Conservation (phyloP, 2,113 vertebrate genomes). For the Chrysemys picta region DNA sequence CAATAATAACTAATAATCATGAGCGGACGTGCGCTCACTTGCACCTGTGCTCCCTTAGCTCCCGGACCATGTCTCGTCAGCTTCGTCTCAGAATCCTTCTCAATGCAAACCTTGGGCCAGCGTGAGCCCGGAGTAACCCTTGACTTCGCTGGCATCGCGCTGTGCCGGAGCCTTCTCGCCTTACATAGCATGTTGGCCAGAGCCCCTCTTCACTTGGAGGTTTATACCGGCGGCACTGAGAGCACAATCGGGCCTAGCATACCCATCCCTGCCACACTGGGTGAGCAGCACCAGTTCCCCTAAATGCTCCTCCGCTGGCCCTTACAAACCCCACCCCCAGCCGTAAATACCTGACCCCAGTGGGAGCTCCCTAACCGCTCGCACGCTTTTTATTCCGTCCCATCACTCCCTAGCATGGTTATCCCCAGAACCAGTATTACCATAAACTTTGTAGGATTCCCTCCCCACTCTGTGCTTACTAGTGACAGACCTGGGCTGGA, state of each 20-base stretch:
- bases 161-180: background rate
- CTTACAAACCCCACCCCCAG: rapidly evolving
- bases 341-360: background rate
- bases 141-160: background rate
- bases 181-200: background rate
- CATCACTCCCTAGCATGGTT: background rate
- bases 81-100: background rate
- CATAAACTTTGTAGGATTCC: background rate
- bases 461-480: background rate
- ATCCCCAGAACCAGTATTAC: background rate
- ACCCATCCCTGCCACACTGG: background rate
- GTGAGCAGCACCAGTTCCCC: background rate
- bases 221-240: background rate
- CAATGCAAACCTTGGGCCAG: background rate
- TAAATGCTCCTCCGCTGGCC: background rate
- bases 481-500: background rate
- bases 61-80: background rate
- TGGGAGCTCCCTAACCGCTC: background rate
- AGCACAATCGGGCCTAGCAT: background rate
- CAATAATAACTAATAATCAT: background rate
- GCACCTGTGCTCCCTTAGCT: background rate
- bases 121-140: background rate
- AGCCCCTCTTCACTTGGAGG: background rate
- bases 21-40: background rate
- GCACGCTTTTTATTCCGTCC: background rate